Conservation (phyloP, 2,113 vertebrate genomes). For the Cebus imitator region DNA sequence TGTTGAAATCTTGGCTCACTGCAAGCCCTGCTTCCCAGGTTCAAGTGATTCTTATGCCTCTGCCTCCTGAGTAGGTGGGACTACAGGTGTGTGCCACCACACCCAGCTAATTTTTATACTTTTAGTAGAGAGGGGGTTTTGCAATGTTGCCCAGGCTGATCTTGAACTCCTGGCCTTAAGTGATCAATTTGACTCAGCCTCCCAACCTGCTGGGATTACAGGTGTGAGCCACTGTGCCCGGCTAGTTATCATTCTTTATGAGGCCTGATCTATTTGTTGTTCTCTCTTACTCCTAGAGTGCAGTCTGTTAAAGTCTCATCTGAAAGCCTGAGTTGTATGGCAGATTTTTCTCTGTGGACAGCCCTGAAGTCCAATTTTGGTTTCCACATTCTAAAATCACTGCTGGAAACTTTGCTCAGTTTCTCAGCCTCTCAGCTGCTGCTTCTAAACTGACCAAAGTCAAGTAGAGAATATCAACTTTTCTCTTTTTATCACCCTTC, state of each 20-base stretch:
- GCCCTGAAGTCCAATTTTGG: neutral
- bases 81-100: too few relatives aligned
- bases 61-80: too few relatives aligned
- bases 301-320: neutral
- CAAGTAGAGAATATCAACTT: neutral
- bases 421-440: neutral
- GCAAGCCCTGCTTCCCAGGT: too few relatives aligned
- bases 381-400: neutral
- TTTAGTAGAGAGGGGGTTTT: too few relatives aligned
- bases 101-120: too few relatives aligned
- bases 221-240: too few relatives aligned
- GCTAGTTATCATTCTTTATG: neutral
- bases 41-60: too few relatives aligned
- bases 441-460: neutral
- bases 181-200: too few relatives aligned
- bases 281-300: neutral
- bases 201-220: too few relatives aligned
- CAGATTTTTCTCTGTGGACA: neutral
- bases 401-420: neutral
- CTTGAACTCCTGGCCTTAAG: too few relatives aligned
- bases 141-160: too few relatives aligned
- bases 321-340: neutral
- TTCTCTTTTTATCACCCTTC: neutral
- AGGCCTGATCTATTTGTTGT: neutral
- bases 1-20: too few relatives aligned